Conservation (phyloP, 2,888 invertebrate genomes). For the Drosophila bunnanda region DNA sequence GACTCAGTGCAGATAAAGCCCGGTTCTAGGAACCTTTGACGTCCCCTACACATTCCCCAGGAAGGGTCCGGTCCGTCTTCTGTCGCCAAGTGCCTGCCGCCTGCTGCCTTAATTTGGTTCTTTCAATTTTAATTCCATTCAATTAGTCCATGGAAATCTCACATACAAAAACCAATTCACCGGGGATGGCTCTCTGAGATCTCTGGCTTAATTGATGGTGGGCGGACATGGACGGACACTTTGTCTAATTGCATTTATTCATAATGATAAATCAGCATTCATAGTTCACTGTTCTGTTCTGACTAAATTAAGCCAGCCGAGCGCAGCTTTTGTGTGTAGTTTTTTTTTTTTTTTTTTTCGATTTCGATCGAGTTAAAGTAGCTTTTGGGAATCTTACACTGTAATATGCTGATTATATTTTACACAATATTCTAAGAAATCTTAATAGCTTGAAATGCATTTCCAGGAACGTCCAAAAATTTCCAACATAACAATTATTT, state of each 20-base stretch:
- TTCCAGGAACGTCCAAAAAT: slow-evolving; percentile 38
- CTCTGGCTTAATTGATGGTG: slow-evolving; percentile 70
- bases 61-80: not conserved
- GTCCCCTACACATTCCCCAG: not conserved
- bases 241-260: slow-evolving; percentile 69
- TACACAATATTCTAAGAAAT: slow-evolving; percentile 28
- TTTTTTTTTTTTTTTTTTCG: not conserved
- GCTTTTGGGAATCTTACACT: not conserved
- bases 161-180: slow-evolving; percentile 50
- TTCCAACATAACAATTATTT: slow-evolving; percentile 49
- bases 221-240: slow-evolving; percentile 57
- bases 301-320: slow-evolving; percentile 26
- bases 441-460: slow-evolving; percentile 21
- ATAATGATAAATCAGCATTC: slow-evolving; percentile 48
- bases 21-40: slow-evolving; percentile 21
- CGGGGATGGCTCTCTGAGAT: slow-evolving; percentile 22
- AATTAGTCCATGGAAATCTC: slow-evolving; percentile 75
- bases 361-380: slow-evolving; percentile 17
- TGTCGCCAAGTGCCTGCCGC: slow-evolving; percentile 25
- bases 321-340: slow-evolving; percentile 16
- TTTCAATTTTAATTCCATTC: slow-evolving; percentile 77
- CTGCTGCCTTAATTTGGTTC: slow-evolving; percentile 56
- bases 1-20: slow-evolving; percentile 10
- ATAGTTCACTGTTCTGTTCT: slow-evolving; percentile 18
- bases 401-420: slow-evolving; percentile 28